Evolutionary conservation across 2,888 invertebrate species (phyloP), one percentile per base, ranked within the genome.

Genomic region (Melikaiella ostensackeni): DNA sequence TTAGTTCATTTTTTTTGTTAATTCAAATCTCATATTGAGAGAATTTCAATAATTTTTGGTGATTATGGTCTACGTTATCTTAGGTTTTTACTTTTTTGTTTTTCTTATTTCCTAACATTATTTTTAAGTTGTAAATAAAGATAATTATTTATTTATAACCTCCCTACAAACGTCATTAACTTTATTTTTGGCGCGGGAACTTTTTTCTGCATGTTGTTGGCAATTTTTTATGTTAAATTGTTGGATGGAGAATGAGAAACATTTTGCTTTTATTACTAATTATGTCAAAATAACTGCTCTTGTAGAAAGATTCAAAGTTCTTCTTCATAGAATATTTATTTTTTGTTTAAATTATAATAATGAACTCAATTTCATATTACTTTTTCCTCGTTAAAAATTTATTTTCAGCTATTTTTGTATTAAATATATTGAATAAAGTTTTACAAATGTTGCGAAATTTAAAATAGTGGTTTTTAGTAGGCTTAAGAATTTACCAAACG

Each of bases 111-210:
- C 7, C 6, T 19, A 46, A 42, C 3, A 42, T 42, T 42, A 42
- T 42, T 50, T 50, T 50, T 8, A 50, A 50, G n/a, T 50, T 50
- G 50, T n/a, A 50, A n/a, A 50, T 50, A 50, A 50, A n/a, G n/a
- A 8, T 21, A 50, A 50, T 9, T 8, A n/a, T n/a, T n/a, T 50
- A 50, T 50, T 50, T 50, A 50, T n/a, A 50, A n/a, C 9, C n/a
- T 50, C 50, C 2, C 9, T 21, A n/a, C n/a, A n/a, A 50, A 50
- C n/a, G 50, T n/a, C 50, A 50, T n/a, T 50, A 8, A 8, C 1
- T 50, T 50, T 50, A 50, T 50, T 50, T 50, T 50, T 50, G 8
- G 7, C n/a, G n/a, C 50, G n/a, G 50, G n/a, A 50, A 50, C 50
- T 50, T 50, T 50, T 3, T 19, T 46, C 0, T n/a, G 7, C 11